These are phyloP conservation scores for Romanogobio albipinnatus DNA, from an alignment of 2,113 vertebrate genomes.

Conservation along the genomic window DNA sequence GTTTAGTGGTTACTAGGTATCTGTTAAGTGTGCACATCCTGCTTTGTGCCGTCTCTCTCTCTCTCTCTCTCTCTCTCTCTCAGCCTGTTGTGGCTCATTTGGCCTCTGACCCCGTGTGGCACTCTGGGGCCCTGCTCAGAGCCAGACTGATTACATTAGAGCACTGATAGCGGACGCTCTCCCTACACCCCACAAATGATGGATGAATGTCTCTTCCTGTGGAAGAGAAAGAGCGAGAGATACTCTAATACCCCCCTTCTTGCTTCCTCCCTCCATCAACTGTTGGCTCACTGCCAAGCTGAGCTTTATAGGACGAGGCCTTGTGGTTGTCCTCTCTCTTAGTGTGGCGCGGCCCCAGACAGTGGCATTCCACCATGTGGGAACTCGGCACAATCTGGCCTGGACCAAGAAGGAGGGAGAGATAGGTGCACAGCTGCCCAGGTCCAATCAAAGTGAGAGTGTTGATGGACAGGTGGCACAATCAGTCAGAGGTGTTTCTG, in stretches of 20 bases:
- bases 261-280: conserved; percentile 50
- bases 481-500: conserved; percentile 62
- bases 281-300: conserved; percentile 41
- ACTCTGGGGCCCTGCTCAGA: conserved; percentile 28
- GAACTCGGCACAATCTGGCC: conserved; percentile 33
- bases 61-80: neutral
- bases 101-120: conserved; percentile 21
- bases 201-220: conserved; percentile 47
- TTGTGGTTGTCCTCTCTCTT: conserved; percentile 64
- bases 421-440: conserved; percentile 58
- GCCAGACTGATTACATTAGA: conserved; percentile 56
- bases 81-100: conserved; percentile 23
- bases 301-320: conserved; percentile 55
- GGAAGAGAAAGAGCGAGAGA: conserved; percentile 52
- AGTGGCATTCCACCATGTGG: conserved; percentile 50
- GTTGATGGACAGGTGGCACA: conserved; percentile 64
- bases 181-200: conserved; percentile 34
- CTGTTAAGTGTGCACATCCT: conserved; percentile 28
- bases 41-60: conserved; percentile 6
- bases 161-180: conserved; percentile 49
- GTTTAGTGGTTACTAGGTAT: neutral
- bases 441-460: conserved; percentile 36
- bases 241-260: conserved; percentile 63
- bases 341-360: conserved; percentile 68
- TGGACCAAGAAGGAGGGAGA: conserved; percentile 57